Conservation (phyloP, 2,888 invertebrate genomes). For the Agrypnus murinus region DNA sequence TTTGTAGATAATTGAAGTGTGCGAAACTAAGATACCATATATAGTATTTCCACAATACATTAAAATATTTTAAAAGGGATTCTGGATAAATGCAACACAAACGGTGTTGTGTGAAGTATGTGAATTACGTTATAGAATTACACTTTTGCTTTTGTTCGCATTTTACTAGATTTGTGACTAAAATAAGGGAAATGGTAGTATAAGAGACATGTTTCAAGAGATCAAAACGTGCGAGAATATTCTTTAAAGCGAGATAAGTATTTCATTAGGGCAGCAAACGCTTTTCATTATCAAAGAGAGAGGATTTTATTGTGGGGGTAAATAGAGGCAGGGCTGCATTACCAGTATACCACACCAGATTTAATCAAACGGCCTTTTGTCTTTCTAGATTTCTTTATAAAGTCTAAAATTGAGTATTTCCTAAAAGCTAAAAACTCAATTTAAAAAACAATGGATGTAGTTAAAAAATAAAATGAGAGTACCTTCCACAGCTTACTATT, state of each 20-base stretch:
- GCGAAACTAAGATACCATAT: too few relatives aligned
- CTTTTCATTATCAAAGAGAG: conserved; percentile 32
- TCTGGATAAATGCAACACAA: too few relatives aligned
- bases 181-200: too few relatives aligned
- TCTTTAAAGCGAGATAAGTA: conserved; percentile 21
- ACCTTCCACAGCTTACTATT: not conserved
- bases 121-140: too few relatives aligned
- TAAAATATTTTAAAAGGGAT: too few relatives aligned
- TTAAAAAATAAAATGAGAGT: not conserved
- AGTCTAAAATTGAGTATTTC: conserved; percentile 13
- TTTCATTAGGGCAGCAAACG: conserved; percentile 32
- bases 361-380: conserved; percentile 35
- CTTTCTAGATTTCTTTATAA: conserved; percentile 25
- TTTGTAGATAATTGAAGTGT: too few relatives aligned
- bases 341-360: conserved; percentile 26
- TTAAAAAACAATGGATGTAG: conserved; percentile 32
- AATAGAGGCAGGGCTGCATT: conserved; percentile 34
- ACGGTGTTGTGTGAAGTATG: too few relatives aligned
- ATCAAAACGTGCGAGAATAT: conserved; percentile 1
- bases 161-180: too few relatives aligned
- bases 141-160: too few relatives aligned
- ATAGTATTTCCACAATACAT: too few relatives aligned
- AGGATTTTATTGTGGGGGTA: conserved; percentile 29
- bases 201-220: not conserved
- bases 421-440: conserved; percentile 4